These are phyloP conservation scores for Oreochromis aureus DNA, from an alignment of 2,113 vertebrate species.

Conservation along the genomic window DNA sequence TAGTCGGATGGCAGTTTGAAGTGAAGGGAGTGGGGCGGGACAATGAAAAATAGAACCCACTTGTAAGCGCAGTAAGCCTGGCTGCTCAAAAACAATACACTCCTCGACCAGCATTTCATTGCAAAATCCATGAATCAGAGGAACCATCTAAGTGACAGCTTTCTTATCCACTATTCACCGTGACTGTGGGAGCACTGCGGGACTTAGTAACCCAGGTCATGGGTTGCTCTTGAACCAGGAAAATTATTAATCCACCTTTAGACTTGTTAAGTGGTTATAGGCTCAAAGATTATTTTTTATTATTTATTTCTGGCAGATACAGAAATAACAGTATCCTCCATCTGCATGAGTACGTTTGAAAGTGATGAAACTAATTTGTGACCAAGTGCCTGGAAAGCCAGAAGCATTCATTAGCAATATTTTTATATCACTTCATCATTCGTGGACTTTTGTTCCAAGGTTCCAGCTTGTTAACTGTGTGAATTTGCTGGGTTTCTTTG, in stretches of 20 bases:
- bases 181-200: constrained; percentile 18
- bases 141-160: background rate
- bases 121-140: constrained; percentile 44
- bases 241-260: background rate
- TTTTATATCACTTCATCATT: background rate
- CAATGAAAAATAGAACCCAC: constrained; percentile 31
- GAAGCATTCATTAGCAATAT: background rate
- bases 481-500: background rate
- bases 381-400: background rate
- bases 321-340: background rate
- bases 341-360: background rate
- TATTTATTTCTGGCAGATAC: background rate
- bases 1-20: constrained; percentile 2
- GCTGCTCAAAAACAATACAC: constrained; percentile 73
- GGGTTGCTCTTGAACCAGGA: background rate
- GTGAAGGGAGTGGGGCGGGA: constrained; percentile 13
- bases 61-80: constrained; percentile 43
- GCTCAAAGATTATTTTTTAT: background rate
- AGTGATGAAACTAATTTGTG: background rate
- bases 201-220: background rate
- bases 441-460: background rate
- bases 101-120: constrained; percentile 24
- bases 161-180: constrained; percentile 29
- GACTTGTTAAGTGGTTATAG: background rate
- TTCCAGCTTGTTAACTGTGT: background rate